These are phyloP conservation scores for Platyura marginata DNA, from an alignment of 1,140 invertebrate genomes.

Conservation along the genomic window DNA sequence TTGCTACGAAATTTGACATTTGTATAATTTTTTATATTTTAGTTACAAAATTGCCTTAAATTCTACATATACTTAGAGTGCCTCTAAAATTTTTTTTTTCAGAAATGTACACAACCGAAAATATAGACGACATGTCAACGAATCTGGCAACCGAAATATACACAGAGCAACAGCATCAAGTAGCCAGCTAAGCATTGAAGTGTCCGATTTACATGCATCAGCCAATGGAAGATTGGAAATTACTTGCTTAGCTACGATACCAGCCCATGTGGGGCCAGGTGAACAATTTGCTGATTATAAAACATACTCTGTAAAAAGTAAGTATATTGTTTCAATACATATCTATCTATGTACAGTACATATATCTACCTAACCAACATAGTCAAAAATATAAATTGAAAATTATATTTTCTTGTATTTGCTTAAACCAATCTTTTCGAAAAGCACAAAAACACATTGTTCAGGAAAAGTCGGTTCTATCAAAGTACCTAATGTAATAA, in stretches of 20 bases:
- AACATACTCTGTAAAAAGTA: slow-evolving; percentile 43
- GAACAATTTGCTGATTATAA: slow-evolving; percentile 47
- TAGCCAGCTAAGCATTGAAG: slow-evolving; percentile 36
- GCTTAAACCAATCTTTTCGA: too few species aligned
- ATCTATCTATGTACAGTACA: too few species aligned
- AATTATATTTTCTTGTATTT: too few species aligned
- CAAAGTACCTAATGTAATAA: not conserved
- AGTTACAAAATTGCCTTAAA: too few species aligned
- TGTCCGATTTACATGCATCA: slow-evolving; percentile 38
- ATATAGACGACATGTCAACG: slow-evolving; percentile 20
- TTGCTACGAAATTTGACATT: too few species aligned
- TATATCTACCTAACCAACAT: too few species aligned
- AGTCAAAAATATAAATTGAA: too few species aligned
- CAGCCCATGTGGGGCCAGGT: slow-evolving; percentile 33
- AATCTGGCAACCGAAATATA: slow-evolving; percentile 3
- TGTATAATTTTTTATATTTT: too few species aligned
- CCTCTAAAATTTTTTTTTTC: not conserved
- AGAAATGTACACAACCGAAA: slow-evolving; percentile 9
- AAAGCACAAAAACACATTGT: too few species aligned
- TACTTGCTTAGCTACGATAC: slow-evolving; percentile 53
- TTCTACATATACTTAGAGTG: too few species aligned
- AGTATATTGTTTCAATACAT: slow-evolving; percentile 13
- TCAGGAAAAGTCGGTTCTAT: too few species aligned
- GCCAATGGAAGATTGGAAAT: slow-evolving; percentile 45
- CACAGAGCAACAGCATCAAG: slow-evolving; percentile 16